Conservation (phyloP, 2,113 vertebrate genomes). For the Lethenteron camtschaticum region DNA sequence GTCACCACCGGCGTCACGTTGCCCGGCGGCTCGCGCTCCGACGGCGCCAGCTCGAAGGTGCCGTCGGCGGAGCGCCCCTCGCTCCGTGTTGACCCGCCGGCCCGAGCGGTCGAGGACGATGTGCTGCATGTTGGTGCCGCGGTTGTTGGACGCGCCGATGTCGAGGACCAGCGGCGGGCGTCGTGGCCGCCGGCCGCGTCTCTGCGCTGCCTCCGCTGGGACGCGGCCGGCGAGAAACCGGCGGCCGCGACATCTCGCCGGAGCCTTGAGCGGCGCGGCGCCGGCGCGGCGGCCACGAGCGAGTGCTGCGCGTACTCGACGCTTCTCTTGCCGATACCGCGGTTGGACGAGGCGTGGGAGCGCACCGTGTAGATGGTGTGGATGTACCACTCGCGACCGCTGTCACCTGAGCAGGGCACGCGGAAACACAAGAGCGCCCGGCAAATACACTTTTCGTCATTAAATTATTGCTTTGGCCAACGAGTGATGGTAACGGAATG, state of each 20-base stretch:
- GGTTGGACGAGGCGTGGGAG: constrained; percentile 37
- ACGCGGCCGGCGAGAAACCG: too few relatives aligned
- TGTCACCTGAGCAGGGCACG: constrained; percentile 34
- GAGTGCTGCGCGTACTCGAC: constrained; percentile 34
- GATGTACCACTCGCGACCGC: constrained; percentile 75
- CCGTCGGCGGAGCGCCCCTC: constrained; percentile 17
- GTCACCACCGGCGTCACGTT: too few relatives aligned
- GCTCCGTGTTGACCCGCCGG: constrained; percentile 19
- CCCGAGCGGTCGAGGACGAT: constrained; percentile 34
- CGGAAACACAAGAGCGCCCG: not conserved
- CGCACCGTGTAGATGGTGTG: constrained; percentile 77
- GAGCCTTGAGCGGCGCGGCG: not conserved
- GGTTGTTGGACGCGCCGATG: constrained; percentile 39
- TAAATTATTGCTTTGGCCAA: not conserved
- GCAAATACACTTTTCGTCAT: too few relatives aligned
- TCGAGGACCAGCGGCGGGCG: constrained; percentile 22
- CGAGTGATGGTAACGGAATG: not conserved
- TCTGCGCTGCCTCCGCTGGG: too few relatives aligned
- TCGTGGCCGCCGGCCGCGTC: constrained; percentile 7
- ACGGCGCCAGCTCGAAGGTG: constrained; percentile 26
- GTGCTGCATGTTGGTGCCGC: constrained; percentile 77
- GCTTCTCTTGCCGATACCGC: constrained; percentile 51
- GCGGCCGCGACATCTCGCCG: constrained; percentile 11
- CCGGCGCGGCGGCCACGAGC: constrained; percentile 14
- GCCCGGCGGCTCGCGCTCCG: constrained; percentile 15